These are phyloP conservation scores for Pteria penguin DNA, from an alignment of 2,888 invertebrate species.

Conservation along the genomic window DNA sequence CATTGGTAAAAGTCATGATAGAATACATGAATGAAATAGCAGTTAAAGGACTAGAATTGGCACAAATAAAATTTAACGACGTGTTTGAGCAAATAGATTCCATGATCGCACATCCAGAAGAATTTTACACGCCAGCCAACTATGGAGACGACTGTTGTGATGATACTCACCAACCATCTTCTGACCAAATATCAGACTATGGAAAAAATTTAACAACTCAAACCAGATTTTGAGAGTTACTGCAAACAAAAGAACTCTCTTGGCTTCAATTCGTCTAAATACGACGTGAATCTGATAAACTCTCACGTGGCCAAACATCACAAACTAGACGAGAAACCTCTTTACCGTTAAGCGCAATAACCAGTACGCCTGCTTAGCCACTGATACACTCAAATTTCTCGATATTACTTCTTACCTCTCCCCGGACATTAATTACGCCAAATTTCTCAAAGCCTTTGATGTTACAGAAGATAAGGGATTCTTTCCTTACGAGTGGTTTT, in stretches of 20 bases:
- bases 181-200: too few species aligned
- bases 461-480: too few species aligned
- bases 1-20: constrained; percentile 19
- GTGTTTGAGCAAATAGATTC: not conserved
- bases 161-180: too few species aligned
- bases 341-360: constrained; percentile 24
- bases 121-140: not conserved
- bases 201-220: too few species aligned
- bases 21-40: not conserved
- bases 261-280: constrained; percentile 45
- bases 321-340: too few species aligned
- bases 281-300: constrained; percentile 33
- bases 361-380: too few species aligned
- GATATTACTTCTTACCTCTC: constrained; percentile 48
- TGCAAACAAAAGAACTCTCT: constrained; percentile 35
- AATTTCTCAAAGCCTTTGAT: too few species aligned
- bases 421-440: constrained; percentile 43
- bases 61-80: not conserved
- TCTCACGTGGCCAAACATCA: too few species aligned
- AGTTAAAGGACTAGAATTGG: too few species aligned
- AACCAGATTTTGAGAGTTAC: constrained; percentile 15
- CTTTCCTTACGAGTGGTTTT: constrained; percentile 47
- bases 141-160: constrained; percentile 16
- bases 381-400: too few species aligned
- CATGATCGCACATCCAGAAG: not conserved